Base-by-base conservation (phyloP, 2,797 vertebrate species). In the Cephalopachus bancanus region DNA sequence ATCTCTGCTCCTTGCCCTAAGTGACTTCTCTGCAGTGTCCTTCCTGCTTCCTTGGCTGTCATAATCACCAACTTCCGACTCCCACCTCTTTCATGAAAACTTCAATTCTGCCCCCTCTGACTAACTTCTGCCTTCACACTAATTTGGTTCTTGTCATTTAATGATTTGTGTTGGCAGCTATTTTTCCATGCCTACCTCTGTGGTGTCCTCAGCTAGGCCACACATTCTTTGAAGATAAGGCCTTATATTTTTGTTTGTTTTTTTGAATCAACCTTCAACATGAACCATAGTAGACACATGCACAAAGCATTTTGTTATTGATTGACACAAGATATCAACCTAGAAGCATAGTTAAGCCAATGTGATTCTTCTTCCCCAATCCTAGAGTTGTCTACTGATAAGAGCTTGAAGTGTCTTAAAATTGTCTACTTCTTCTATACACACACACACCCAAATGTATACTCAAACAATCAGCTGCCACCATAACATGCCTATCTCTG, bases 121-220 rank as follows among this genome's bases (percentile, higher is more conserved):
- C 37, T 37, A 37, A 90, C 37, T 55, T 95, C 85, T 60, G 53
- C 49, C 55, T 7, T 49, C 8, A 67, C 4, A 49, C 30, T 83
- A 51, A 80, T 22, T 87, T 64, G 57, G 44, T 17, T 94, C 49
- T 84, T 72, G 14, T 60, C 60, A 93, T 49, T 80, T 75, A 92
- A 62, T 76, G 44, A 49, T 51, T 67, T 88, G 0, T n/a, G 5
- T 51, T 71, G 26, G 49, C 15, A 60, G 69, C 26, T 49, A 5
- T 17, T 84, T 94, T 75, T 55, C 53, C 37, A 24, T 65, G 72
- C 49, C 30, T 78, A 60, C 8, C 62, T 76, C n/a, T 37, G 30
- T 81, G 49, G 26, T 69, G 9, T 85, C 28, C 28, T 78, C 51
- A 93, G 57, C 0, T 24, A 89, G 88, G 53, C 57, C 69, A 83